A percentile compares a stretch with the other conserved stretches of the same genome.
phyloP scores from a whole-genome alignment of 2,888 invertebrate species.

The Abrostola triplasia region DNA sequence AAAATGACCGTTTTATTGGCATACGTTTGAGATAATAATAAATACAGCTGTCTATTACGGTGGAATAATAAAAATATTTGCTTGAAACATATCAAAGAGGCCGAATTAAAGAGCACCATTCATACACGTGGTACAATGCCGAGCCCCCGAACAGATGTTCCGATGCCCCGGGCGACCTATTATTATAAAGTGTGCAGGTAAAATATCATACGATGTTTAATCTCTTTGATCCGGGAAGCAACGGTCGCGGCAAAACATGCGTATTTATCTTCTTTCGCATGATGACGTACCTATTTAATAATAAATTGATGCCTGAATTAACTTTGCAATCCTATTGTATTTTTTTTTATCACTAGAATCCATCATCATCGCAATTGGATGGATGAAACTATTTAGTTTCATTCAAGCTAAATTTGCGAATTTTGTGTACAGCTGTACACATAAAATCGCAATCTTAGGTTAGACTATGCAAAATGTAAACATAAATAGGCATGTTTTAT shows the following conservation, averaged over 20 bases:
- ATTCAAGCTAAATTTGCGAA: too few relatives aligned
- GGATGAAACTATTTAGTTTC: too few relatives aligned
- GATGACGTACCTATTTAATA: not conserved
- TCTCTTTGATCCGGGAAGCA: constrained; percentile 54
- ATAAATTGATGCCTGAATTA: not conserved
- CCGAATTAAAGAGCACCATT: constrained; percentile 67
- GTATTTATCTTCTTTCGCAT: constrained; percentile 4
- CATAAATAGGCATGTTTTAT: too few relatives aligned
- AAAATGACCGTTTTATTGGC: constrained; percentile 37
- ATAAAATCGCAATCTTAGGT: too few relatives aligned
- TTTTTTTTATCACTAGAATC: not conserved
- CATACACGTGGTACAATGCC: constrained; percentile 67
- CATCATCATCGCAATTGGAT: too few relatives aligned
- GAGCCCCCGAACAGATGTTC: constrained; percentile 78
- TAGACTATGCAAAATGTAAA: too few relatives aligned
- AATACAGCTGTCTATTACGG: constrained; percentile 54
- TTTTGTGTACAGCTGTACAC: too few relatives aligned
- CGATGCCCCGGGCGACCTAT: constrained; percentile 61
- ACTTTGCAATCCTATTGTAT: not conserved
- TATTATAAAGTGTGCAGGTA: constrained; percentile 76
- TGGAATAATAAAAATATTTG: constrained; percentile 47
- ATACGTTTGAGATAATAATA: constrained; percentile 36
- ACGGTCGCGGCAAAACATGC: constrained; percentile 47
- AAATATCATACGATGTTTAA: constrained; percentile 71
- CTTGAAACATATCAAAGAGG: constrained; percentile 60